Base-by-base conservation (phyloP, 1,140 invertebrate genomes). In the Magallana ariakensis region DNA sequence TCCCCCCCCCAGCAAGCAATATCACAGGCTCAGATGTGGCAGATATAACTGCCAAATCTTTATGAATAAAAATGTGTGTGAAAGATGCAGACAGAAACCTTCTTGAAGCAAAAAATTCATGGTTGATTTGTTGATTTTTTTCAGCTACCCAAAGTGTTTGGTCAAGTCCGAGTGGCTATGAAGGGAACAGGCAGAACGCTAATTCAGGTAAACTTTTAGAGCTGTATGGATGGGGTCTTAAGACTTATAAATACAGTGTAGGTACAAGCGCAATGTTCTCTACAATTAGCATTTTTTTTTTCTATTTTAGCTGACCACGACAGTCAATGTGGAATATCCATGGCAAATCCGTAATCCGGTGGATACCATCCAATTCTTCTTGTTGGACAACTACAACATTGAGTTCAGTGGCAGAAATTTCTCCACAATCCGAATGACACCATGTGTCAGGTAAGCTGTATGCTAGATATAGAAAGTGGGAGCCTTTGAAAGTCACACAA, bases 281-380 rank as follows among this genome's bases (percentile, higher is more conserved):
- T 3, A 46, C 33, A 46, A n/a, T n/a, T n/a, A n/a, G 33, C 33
- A 46, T 46, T 46, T 5, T 9, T 11, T 57, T 33, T 75, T 26
- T 88, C 26, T 81, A 85, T 87, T 87, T 13, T 90, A 99, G 95
- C 97, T 99, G 96, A 97, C 97, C 80, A 97, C 98, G n/a, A 97
- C 98, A 92, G 98, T 99, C 94, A 98, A 99, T 95, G 98, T 99
- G 53, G 98, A 99, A 94, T 97, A 97, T 89, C 94, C 95, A n/a
- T 96, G 96, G 92, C 98, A 98, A 95, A 97, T 98, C 94, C 98
- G 97, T 2, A 95, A 96, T 88, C 98, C 98, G 22, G 86, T 86
- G 8, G 89, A 91, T 54, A 55, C 58, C 1, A 90, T 87, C 10
- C 62, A 88, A 53, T 93, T 98, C 7, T 95, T 97, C 56, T 95